Percentiles rank a stretch among this genome's conserved stretches.
These are phyloP conservation scores for Conistra vaccinii DNA, from an alignment of 2,888 invertebrate genomes.

Conservation along the genomic window DNA sequence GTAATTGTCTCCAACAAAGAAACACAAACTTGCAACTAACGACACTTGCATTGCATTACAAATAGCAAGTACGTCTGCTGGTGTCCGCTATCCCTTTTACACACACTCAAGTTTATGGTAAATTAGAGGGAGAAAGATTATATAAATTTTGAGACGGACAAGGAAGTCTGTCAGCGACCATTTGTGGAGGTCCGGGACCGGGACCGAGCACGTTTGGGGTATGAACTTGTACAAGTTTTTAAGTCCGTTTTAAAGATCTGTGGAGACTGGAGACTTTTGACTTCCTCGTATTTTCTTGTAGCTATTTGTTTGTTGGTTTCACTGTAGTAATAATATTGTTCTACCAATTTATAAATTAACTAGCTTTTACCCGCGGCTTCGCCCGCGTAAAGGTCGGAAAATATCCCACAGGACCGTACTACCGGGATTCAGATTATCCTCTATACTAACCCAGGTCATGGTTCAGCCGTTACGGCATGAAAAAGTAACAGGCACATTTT, in stretches of 20 bases:
- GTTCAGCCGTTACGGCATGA: no score
- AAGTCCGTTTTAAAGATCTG: conserved; percentile 47
- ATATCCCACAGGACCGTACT: no score
- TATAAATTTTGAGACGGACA: conserved; percentile 50
- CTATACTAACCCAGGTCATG: no score
- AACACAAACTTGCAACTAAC: conserved; percentile 59
- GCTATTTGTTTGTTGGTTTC: no score
- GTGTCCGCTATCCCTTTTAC: conserved; percentile 30
- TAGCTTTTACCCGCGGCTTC: no score
- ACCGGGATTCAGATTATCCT: no score
- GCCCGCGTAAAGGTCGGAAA: no score
- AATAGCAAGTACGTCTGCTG: conserved; percentile 46
- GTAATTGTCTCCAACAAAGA: conserved; percentile 57
- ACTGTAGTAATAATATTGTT: no score
- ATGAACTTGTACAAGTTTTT: conserved; percentile 62
- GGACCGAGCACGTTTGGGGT: conserved; percentile 62
- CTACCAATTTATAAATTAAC: no score
- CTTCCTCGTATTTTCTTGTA: conserved; percentile 36
- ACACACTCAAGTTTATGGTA: conserved; percentile 3
- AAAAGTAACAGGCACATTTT: no score
- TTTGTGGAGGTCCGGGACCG: conserved; percentile 69
- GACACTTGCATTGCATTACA: conserved; percentile 66
- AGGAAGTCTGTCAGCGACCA: conserved; percentile 74
- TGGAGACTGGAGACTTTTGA: conserved; percentile 44
- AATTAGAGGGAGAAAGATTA: conserved; percentile 40